Percentiles rank a stretch among this genome's conserved stretches.
Conservation (phyloP, 1,140 invertebrate genomes). For the Drosophila repletoides region DNA sequence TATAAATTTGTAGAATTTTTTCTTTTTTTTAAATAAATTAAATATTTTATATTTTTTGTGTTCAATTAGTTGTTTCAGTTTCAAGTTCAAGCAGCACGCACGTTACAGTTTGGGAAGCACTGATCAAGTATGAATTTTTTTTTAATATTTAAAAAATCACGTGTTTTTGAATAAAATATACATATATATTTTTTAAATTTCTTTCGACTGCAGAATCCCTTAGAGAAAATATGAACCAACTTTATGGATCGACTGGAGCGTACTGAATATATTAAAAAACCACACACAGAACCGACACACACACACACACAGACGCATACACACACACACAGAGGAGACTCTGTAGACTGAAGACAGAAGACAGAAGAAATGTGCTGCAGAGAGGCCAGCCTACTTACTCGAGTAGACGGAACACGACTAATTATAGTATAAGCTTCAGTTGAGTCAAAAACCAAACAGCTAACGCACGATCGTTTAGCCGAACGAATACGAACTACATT, state of each 20-base stretch:
- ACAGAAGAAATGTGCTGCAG: conserved; percentile 44
- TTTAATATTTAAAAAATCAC: no score
- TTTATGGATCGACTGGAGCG: conserved; percentile 70
- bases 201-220: conserved; percentile 34
- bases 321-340: conserved; percentile 25
- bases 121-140: conserved; percentile 3
- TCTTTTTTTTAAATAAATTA: neutral
- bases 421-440: conserved; percentile 82
- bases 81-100: neutral
- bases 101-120: conserved; percentile 56
- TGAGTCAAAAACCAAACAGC: conserved; percentile 64
- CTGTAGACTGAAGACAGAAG: conserved; percentile 37
- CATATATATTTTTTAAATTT: neutral
- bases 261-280: conserved; percentile 66
- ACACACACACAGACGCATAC: conserved; percentile 18
- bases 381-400: conserved; percentile 72
- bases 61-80: neutral
- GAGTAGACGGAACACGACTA: conserved; percentile 81
- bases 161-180: no score
- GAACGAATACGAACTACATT: conserved; percentile 1
- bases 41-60: neutral
- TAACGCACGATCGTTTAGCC: conserved; percentile 24
- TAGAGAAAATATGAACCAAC: conserved; percentile 68
- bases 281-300: conserved; percentile 55
- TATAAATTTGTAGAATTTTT: neutral